Percentiles rank a stretch among this genome's conserved stretches.
Evolutionary conservation across 2,888 invertebrate species (phyloP).

Genomic region (Trachelus iudaicus): DNA sequence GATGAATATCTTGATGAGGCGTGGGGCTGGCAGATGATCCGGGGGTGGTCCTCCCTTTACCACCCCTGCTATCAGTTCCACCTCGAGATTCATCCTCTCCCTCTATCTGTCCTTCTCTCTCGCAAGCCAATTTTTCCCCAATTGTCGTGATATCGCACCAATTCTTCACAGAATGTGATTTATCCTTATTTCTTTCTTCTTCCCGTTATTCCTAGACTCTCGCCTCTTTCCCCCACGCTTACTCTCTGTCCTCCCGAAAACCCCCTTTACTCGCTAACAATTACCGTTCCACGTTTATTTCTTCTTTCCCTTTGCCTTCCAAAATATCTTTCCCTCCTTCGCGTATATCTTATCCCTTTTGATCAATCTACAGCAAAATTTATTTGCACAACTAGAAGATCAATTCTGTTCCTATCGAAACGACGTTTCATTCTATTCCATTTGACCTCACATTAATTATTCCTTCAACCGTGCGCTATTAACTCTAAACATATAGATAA

Average conservation of each 20-base stretch:
- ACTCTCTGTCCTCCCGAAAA: too few species aligned
- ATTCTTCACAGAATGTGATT: background rate
- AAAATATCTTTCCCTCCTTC: background rate
- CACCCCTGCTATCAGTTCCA: conserved; percentile 59
- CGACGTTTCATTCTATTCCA: background rate
- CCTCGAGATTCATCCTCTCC: conserved; percentile 56
- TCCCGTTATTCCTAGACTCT: background rate
- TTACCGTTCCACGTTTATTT: background rate
- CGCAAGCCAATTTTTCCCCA: background rate
- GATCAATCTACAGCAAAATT: background rate
- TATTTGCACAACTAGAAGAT: background rate
- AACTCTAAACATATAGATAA: background rate
- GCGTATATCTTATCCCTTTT: background rate
- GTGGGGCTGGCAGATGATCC: conserved; percentile 68
- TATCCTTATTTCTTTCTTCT: background rate
- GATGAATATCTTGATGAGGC: conserved; percentile 72
- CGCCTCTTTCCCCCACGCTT: background rate
- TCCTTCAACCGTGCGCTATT: background rate
- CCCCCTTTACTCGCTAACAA: background rate
- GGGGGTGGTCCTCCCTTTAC: conserved; percentile 59
- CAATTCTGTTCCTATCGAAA: background rate
- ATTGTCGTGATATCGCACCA: background rate
- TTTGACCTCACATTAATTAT: background rate
- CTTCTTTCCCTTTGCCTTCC: background rate
- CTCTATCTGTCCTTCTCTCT: background rate